phyloP scores from a whole-genome alignment of 2,888 invertebrate species.

The Tetragonisca angustula region DNA sequence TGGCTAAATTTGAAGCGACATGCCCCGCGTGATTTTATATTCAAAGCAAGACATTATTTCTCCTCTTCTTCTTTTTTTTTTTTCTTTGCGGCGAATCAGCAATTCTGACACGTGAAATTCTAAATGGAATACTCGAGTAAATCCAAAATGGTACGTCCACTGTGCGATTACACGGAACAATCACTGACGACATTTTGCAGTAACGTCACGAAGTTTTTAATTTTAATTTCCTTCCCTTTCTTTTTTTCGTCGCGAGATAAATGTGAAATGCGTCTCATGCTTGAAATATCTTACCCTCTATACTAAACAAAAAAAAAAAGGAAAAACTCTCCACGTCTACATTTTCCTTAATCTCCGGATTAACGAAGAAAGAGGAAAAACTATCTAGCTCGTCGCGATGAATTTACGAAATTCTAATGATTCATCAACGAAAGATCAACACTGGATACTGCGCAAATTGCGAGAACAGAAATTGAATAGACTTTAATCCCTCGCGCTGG shows the following conservation, averaged over 20 bases:
- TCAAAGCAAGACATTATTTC: too few relatives aligned
- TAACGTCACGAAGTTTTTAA: neutral
- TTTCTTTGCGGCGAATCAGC: neutral
- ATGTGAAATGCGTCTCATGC: constrained; percentile 5
- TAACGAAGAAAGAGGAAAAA: neutral
- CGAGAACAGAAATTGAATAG: constrained; percentile 22
- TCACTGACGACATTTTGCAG: neutral
- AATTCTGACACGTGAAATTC: neutral
- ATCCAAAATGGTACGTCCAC: neutral
- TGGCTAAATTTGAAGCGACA: too few relatives aligned
- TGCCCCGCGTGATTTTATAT: too few relatives aligned
- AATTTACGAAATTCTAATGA: neutral
- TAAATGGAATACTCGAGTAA: neutral
- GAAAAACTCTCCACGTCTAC: neutral
- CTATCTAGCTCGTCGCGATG: neutral
- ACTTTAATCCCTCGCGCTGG: neutral
- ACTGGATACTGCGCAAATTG: neutral
- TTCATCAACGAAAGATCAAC: neutral
- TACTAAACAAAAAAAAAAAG: too few relatives aligned
- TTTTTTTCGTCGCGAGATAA: neutral
- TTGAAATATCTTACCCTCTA: neutral
- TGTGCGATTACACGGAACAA: too few relatives aligned
- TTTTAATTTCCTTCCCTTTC: neutral
- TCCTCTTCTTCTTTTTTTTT: too few relatives aligned
- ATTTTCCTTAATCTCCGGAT: constrained; percentile 6